Evolutionary conservation across 2,113 vertebrate species (phyloP).

Genomic region (Notarius quadriscutis): DNA sequence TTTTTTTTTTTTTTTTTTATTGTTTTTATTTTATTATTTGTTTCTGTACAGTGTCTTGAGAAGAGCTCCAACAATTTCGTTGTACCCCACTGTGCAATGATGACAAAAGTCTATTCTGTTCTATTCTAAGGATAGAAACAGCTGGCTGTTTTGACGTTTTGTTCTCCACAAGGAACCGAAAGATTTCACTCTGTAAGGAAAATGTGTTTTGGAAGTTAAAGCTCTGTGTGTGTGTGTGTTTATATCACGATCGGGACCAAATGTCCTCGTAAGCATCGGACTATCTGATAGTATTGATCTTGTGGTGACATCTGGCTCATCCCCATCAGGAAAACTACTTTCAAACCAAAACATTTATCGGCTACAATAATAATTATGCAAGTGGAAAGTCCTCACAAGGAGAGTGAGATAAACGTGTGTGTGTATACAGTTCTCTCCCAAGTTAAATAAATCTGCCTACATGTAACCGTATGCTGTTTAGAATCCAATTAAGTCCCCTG

Average conservation of each 20-base stretch:
- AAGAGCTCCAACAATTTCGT: too few relatives aligned
- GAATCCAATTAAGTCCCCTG: neutral
- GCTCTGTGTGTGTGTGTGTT: neutral
- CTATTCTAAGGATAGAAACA: too few relatives aligned
- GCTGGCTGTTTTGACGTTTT: too few relatives aligned
- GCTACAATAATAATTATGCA: conserved; percentile 11
- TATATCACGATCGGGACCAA: neutral
- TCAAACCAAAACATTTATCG: neutral
- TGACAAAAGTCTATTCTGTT: too few relatives aligned
- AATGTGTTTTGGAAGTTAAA: too few relatives aligned
- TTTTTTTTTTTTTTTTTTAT: too few relatives aligned
- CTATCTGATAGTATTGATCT: neutral
- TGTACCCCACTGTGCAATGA: too few relatives aligned
- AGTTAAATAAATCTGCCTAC: neutral
- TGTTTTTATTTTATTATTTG: too few relatives aligned
- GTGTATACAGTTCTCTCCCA: neutral
- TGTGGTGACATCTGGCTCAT: neutral
- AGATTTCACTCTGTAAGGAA: too few relatives aligned
- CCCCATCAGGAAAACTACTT: conserved; percentile 2
- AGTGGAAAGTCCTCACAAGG: neutral
- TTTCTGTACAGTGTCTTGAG: too few relatives aligned
- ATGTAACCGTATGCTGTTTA: conserved; percentile 14
- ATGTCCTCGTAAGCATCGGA: neutral
- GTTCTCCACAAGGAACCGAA: too few relatives aligned
- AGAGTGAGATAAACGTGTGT: neutral